phyloP scores from a whole-genome alignment of 64 coral and sea anemone species.

The Montipora capricornis region DNA sequence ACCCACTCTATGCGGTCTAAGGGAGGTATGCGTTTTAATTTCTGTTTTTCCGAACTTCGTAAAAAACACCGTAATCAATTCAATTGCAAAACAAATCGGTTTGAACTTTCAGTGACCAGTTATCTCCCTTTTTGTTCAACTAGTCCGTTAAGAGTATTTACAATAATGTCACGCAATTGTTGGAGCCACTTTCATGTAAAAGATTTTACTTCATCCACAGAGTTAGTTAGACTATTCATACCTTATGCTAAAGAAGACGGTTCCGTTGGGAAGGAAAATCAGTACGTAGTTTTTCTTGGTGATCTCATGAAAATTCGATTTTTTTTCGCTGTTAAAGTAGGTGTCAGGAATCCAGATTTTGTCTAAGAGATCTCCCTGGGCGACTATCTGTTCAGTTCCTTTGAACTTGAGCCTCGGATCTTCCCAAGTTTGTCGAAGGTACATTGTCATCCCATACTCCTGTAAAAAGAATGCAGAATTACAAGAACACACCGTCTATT shows the following conservation, averaged over 20 bases:
- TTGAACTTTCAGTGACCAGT: no score
- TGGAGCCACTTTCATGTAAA: no score
- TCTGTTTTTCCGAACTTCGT: no score
- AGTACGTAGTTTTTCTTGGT: conserved; percentile 79
- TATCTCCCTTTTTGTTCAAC: no score
- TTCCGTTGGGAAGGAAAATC: conserved; percentile 60
- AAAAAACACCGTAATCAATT: no score
- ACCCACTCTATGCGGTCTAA: no score
- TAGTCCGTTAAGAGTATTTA: no score
- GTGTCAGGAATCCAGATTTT: conserved; percentile 89
- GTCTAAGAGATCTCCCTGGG: conserved; percentile 61
- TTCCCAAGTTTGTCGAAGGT: conserved; percentile 71
- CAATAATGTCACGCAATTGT: no score
- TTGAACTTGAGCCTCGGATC: conserved; percentile 65
- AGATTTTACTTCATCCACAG: no score
- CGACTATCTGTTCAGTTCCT: conserved; percentile 16
- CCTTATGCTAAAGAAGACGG: conserved; percentile 71
- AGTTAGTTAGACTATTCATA: not conserved
- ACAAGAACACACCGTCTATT: not conserved
- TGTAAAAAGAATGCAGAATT: not conserved
- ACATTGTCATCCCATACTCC: conserved; percentile 67
- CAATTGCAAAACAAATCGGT: no score
- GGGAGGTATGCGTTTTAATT: no score
- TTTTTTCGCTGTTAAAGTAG: conserved; percentile 73
- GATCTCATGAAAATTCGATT: conserved; percentile 68